Conservation (phyloP, 2,888 invertebrate genomes). For the Habrosyne pyritoides region DNA sequence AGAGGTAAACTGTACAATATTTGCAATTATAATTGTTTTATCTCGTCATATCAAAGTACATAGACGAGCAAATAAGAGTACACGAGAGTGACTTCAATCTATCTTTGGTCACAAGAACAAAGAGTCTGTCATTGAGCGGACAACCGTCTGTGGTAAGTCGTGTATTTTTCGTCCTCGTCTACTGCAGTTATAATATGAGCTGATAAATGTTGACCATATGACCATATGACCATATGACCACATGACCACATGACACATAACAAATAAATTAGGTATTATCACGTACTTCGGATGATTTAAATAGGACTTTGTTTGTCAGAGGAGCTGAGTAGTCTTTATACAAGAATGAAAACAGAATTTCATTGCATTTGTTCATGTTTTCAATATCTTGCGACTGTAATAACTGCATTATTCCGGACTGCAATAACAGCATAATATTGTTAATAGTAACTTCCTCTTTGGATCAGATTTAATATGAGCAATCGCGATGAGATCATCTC, state of each 20-base stretch:
- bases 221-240: conserved; percentile 1
- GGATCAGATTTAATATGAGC: background rate
- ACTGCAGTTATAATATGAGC: background rate
- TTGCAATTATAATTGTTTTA: background rate
- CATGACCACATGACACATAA: background rate
- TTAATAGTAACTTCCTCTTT: background rate
- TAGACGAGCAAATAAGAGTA: background rate
- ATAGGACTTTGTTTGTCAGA: background rate
- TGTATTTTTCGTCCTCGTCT: background rate
- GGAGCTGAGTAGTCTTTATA: background rate
- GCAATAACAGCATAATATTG: background rate
- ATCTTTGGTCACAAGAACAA: conserved; percentile 28
- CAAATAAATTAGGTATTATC: background rate
- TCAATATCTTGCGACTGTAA: too few species aligned
- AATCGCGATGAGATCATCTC: conserved; percentile 1
- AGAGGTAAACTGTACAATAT: background rate
- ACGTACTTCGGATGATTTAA: background rate
- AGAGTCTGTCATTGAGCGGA: conserved; percentile 24
- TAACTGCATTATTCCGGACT: background rate
- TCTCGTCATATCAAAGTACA: background rate
- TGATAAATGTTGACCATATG: conserved; percentile 7
- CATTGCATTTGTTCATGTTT: too few species aligned
- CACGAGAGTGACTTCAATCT: conserved; percentile 24
- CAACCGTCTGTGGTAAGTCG: background rate
- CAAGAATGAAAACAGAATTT: too few species aligned